A percentile compares a stretch with the other conserved stretches of the same genome.
Conservation (phyloP, 2,113 vertebrate genomes). For the Prionailurus viverrinus region DNA sequence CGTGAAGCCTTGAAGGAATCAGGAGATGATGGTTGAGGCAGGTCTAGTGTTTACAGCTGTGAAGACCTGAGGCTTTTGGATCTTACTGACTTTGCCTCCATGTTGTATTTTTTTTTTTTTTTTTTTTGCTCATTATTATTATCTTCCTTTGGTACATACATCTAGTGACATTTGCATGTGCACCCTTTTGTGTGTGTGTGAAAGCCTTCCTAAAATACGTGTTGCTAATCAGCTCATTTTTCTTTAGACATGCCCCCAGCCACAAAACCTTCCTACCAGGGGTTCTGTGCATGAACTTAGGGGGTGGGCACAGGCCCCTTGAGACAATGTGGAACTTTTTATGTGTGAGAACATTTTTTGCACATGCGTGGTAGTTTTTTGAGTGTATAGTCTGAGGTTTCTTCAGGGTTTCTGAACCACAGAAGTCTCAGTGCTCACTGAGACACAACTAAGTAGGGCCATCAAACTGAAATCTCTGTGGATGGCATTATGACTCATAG, state of each 20-base stretch:
- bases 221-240: neutral
- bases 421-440: neutral
- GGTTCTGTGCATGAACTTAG: neutral
- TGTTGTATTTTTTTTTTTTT: conserved; percentile 12
- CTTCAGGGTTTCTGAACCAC: neutral
- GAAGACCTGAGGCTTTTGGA: neutral
- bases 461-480: neutral
- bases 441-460: neutral
- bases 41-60: neutral
- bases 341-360: neutral
- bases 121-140: neutral
- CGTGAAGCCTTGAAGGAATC: neutral
- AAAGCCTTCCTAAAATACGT: neutral
- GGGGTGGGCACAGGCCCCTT: neutral
- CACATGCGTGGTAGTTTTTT: neutral
- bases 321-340: neutral
- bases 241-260: neutral
- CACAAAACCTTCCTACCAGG: neutral
- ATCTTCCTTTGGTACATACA: neutral
- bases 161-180: neutral
- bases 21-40: neutral
- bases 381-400: neutral
- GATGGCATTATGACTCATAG: neutral
- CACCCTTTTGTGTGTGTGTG: neutral
- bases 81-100: neutral